phyloP scores from a whole-genome alignment of 2,888 invertebrate species.

The Hirtodrosophila trivittata region DNA sequence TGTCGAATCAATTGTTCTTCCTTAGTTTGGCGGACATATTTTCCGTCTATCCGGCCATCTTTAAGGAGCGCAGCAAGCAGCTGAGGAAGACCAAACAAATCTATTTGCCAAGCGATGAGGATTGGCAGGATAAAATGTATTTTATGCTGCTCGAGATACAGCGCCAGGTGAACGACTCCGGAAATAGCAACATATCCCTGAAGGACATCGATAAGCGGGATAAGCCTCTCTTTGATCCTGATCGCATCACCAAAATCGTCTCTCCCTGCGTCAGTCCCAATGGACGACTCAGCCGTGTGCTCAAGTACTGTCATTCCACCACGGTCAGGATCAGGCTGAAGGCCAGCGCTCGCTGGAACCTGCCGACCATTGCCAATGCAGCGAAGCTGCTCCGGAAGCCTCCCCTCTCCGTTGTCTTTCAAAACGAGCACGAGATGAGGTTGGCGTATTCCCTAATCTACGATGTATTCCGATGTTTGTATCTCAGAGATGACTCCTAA shows the following conservation, averaged over 20 bases:
- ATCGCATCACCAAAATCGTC: conserved; percentile 62
- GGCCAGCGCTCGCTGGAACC: conserved; percentile 72
- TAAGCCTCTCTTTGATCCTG: conserved; percentile 77
- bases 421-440: conserved; percentile 85
- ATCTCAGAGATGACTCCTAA: neutral
- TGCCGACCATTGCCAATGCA: conserved; percentile 80
- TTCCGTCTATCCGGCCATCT: conserved; percentile 87
- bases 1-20: conserved; percentile 82
- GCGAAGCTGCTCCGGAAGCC: conserved; percentile 80
- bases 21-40: conserved; percentile 85
- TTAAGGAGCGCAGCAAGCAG: conserved; percentile 86
- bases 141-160: conserved; percentile 85
- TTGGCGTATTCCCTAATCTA: conserved; percentile 85
- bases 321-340: conserved; percentile 69
- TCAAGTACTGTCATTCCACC: conserved; percentile 69
- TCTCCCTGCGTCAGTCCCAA: conserved; percentile 74
- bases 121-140: conserved; percentile 86
- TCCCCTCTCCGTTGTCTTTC: conserved; percentile 70
- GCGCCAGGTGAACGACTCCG: conserved; percentile 83
- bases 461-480: conserved; percentile 86
- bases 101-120: conserved; percentile 85
- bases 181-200: conserved; percentile 75
- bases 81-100: conserved; percentile 83
- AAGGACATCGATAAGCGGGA: conserved; percentile 71
- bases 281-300: conserved; percentile 54